Evolutionary conservation across 2,113 vertebrate species (phyloP).

Genomic region (Hipposideros armiger): DNA sequence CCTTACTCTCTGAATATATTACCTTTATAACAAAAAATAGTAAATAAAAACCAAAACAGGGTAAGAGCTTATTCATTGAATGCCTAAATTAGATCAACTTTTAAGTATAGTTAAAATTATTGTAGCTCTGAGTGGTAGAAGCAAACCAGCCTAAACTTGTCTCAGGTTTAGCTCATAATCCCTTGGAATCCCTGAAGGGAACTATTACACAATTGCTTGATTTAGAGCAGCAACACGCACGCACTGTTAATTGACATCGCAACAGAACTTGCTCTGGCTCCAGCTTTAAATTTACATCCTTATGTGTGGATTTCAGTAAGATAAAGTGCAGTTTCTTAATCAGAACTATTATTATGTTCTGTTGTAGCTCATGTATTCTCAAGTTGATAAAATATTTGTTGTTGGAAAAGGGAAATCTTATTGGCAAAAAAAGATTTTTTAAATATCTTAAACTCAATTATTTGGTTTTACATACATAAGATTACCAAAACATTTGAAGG

Average conservation of each 20-base stretch:
- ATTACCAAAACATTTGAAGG: neutral
- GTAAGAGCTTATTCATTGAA: neutral
- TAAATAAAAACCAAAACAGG: neutral
- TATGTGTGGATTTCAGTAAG: slow-evolving; percentile 23
- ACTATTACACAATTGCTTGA: neutral
- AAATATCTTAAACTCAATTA: neutral
- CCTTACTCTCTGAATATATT: too few relatives aligned
- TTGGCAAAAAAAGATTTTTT: neutral
- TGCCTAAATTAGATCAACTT: neutral
- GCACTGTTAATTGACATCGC: neutral
- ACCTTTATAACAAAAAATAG: slow-evolving; percentile 1
- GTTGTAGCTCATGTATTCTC: neutral
- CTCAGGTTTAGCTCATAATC: slow-evolving; percentile 52
- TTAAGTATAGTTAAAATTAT: slow-evolving; percentile 34
- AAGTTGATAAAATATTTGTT: slow-evolving; percentile 36
- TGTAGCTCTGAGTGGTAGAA: slow-evolving; percentile 15
- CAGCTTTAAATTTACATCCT: neutral
- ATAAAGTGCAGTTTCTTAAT: neutral
- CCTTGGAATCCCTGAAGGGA: slow-evolving; percentile 2
- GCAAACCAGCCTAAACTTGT: slow-evolving; percentile 53
- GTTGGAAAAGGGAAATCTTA: neutral
- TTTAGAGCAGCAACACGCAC: neutral
- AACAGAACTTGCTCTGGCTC: neutral
- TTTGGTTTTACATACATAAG: slow-evolving; percentile 14
- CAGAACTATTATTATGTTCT: neutral